Conservation (phyloP, 2,797 vertebrate species). For the Amphiprion clarkii region DNA sequence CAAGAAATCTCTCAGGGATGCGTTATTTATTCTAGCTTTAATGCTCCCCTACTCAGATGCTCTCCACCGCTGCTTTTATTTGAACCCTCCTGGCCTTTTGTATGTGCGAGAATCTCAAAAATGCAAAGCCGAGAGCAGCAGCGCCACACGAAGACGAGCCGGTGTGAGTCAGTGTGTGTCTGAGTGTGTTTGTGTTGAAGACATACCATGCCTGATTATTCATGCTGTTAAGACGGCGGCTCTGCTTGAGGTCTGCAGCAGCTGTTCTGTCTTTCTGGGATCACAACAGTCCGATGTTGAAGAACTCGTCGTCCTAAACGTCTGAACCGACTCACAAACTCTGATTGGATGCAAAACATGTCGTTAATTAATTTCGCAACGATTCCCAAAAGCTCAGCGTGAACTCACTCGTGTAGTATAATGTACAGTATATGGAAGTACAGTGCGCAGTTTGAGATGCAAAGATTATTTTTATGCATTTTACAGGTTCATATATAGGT, state of each 20-base stretch:
- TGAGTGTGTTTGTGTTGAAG: slow-evolving; percentile 35
- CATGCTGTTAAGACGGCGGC: slow-evolving; percentile 58
- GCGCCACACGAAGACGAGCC: slow-evolving; percentile 16
- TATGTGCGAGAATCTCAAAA: slow-evolving; percentile 26
- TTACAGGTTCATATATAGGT: too few species aligned
- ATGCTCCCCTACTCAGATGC: too few species aligned
- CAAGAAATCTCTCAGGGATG: too few species aligned
- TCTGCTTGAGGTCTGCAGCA: slow-evolving; percentile 52
- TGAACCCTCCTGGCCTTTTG: background rate
- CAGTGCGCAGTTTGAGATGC: too few species aligned
- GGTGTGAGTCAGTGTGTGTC: slow-evolving; percentile 17
- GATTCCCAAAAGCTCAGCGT: background rate
- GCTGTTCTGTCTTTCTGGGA: slow-evolving; percentile 49
- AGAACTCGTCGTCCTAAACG: background rate
- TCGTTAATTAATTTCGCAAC: too few species aligned
- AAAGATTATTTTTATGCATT: too few species aligned
- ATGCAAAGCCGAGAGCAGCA: slow-evolving; percentile 15
- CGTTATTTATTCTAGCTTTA: too few species aligned
- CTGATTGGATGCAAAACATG: slow-evolving; percentile 36
- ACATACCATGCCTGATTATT: slow-evolving; percentile 68
- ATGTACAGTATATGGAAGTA: too few species aligned
- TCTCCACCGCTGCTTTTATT: background rate
- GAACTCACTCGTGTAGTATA: too few species aligned
- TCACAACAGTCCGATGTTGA: too few species aligned
- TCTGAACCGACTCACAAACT: slow-evolving; percentile 43